Evolutionary conservation across 2,113 vertebrate genomes (phyloP).

Genomic region (Nibea coibor): DNA sequence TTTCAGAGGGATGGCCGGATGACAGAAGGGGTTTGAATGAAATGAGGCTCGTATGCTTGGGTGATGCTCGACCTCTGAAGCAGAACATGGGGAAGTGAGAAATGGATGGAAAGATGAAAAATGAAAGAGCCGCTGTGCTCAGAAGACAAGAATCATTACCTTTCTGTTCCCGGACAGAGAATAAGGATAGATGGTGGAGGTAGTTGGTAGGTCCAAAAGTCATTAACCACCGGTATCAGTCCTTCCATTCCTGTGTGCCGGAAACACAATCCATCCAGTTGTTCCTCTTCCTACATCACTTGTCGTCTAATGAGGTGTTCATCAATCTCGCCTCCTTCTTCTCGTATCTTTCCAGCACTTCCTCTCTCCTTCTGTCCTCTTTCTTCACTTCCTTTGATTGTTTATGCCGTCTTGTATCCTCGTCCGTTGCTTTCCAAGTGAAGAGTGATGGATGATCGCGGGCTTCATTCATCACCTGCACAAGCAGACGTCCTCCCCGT

Average conservation of each 20-base stretch:
- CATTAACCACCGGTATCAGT: conserved; percentile 40
- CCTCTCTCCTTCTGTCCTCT: neutral
- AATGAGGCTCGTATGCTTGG: neutral
- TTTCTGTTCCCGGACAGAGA: conserved; percentile 45
- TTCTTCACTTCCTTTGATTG: neutral
- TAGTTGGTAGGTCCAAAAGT: conserved; percentile 45
- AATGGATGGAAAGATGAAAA: conserved; percentile 38
- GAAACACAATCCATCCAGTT: conserved; percentile 50
- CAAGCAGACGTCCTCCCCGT: neutral
- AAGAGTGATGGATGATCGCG: conserved; percentile 7
- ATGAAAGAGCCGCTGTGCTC: conserved; percentile 40
- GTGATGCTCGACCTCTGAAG: neutral
- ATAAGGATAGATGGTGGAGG: conserved; percentile 45
- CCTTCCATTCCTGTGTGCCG: conserved; percentile 17
- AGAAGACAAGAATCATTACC: conserved; percentile 56
- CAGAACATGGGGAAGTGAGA: neutral
- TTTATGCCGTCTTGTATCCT: neutral
- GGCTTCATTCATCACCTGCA: conserved; percentile 4
- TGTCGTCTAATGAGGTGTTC: conserved; percentile 23
- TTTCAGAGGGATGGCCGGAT: neutral
- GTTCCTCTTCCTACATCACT: conserved; percentile 26
- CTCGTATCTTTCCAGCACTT: neutral
- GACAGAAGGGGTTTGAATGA: neutral
- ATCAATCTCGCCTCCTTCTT: conserved; percentile 22
- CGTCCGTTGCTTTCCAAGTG: neutral